Evolutionary conservation across 1,140 invertebrate species (phyloP), one percentile per base, ranked within the genome.

Genomic region (Trachelipus rathkii): DNA sequence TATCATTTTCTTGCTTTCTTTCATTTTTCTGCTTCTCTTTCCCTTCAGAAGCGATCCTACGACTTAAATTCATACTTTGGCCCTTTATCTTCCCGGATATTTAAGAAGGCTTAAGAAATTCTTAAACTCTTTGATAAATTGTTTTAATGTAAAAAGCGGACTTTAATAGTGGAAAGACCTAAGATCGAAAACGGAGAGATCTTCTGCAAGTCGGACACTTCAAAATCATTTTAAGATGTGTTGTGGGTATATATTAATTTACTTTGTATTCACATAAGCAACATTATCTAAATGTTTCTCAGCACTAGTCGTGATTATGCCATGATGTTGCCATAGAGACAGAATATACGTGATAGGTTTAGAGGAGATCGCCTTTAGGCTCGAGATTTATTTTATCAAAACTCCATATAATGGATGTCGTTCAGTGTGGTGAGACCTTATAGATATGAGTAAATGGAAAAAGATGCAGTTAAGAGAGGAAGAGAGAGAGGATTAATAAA

Each of bases 321-420:
- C n/a, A n/a, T n/a, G n/a, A n/a, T n/a, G 50, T 60, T 60, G 50
- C 19, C 50, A 60, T 60, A 8, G 11, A 13, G 19, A 60, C 50
- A 19, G 50, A 8, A 60, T 2, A 60, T 19, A 60, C 50, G 50
- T 19, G 50, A 19, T 13, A 60, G 19, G 19, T 33, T 33, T 33
- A 60, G 50, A 60, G 50, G 50, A 13, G 50, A 60, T 60, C n/a
- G 50, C 50, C 50, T 60, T 19, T n/a, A 13, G 50, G 50, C 19
- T n/a, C n/a, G n/a, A 8, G 50, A 60, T 60, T 60, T 60, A 60
- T 60, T 60, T 60, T 60, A 60, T 60, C 50, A 60, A 19, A 60
- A 60, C 19, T 60, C 50, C 50, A 60, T 8, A 60, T n/a, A n/a
- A n/a, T n/a, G 8, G 50, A 8, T 60, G 50, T 60, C 50, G 50